Base-by-base conservation (phyloP, 2,888 invertebrate species). In the Eupithecia tripunctaria region DNA sequence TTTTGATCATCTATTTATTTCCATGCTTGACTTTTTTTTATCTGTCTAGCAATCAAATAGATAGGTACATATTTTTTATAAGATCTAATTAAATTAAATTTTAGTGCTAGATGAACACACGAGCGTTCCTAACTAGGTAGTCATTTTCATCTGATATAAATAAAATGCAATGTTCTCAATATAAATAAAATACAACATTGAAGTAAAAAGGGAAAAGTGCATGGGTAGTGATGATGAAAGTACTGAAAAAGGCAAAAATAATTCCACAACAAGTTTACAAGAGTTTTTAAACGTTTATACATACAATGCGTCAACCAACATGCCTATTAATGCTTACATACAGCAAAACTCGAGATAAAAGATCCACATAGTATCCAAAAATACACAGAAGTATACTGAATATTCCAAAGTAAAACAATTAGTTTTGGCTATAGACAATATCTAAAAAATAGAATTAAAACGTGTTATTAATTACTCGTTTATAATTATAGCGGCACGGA, bases 401-500 rank as follows among this genome's bases (percentile, higher is more conserved):
- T 62, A 62, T 10, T 62, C 36, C 51, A 83, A 85, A 82, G 78
- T 78, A 85, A 87, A 51, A 72, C 62, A 76, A 86, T 88, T 86
- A 79, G 83, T 89, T 82, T 90, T 89, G 88, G 83, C 72, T 72
- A 78, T 82, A 85, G 85, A 88, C 91, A 91, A 88, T 87, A 89
- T 86, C 3, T 43, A 70, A 83, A 73, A 89, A 89, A 89, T 85
- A 86, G 91, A 90, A 84, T 88, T 82, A 76, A 89, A 90, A 90
- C 87, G 85, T 88, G 88, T 91, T 88, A 90, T 73, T 97, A 97
- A 90, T 74, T 97, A 97, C 97, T 97, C 97, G 95, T 96, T 96
- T 95, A 96, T 96, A 96, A 97, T 97, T 95, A 98, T 97, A 95
- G 98, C 98, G 96, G 98, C 97, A 97, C 97, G 97, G 98, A 98